Evolutionary conservation across 1,140 invertebrate species (phyloP), one percentile per base, ranked within the genome.

Genomic region (Heliconius himera): DNA sequence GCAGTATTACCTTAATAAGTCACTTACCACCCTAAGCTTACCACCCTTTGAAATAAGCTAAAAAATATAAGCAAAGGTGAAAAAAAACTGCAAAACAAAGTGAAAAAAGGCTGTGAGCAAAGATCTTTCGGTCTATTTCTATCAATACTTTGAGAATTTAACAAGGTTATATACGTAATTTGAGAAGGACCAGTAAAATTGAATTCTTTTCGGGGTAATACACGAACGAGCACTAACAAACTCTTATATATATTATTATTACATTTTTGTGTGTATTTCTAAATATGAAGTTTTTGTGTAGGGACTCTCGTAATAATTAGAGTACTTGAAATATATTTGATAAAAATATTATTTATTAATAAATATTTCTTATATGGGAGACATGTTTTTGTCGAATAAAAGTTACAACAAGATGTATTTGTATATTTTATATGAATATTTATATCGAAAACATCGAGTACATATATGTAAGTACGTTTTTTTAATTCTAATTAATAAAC

Each of bases 1-100:
- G 60, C 60, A 66, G 22, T 29, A 66, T 66, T 66, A 29, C 60
- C 60, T 66, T 66, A 66, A 66, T 66, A 66, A 66, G 22, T 66
- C 22, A 66, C 22, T 66, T 29, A 29, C 22, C 60, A 66, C 60
- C 60, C 22, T 66, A 29, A 29, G 3, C 60, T 13, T 16, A 46
- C 41, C 41, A 9, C 41, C 2, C 11, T 11, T 22, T 22, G 22
- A 13, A 0, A 66, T 29, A 9, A 3, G n/a, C 54, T 60, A 13
- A 26, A 66, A 66, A 66, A 66, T 9, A 60, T 16, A 26, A 60
- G 22, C n/a, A 3, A 13, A 60, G 0, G 56, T 60, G 9, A 26
- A 66, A 66, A 66, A 51, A 20, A 51, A 20, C 18, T 51, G 49
- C 49, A 0, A 51, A 66, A 29, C 3, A 66, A 66, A 66, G 9